Evolutionary conservation across 1,140 invertebrate species (phyloP).

Genomic region (Coboldia fuscipes): DNA sequence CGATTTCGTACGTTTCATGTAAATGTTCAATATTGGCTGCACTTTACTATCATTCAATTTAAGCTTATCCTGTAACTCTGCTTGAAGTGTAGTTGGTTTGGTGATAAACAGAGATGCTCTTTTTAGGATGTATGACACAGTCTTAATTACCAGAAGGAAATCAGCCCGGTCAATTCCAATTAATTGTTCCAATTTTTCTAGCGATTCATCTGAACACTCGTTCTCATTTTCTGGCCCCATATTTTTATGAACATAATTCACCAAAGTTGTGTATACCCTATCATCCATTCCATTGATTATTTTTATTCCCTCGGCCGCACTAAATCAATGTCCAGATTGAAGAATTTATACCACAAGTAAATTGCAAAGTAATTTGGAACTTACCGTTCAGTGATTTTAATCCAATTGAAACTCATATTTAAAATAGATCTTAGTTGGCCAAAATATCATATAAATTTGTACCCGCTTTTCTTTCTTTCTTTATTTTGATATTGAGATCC

Average conservation of each 20-base stretch:
- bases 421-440: no score
- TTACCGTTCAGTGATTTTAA: constrained; percentile 20
- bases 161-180: constrained; percentile 16
- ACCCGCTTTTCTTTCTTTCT: no score
- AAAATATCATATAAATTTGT: no score
- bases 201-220: not conserved
- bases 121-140: constrained; percentile 18
- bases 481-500: no score
- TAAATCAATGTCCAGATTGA: no score
- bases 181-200: constrained; percentile 11
- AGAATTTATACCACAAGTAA: not conserved
- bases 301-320: constrained; percentile 20
- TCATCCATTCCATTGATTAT: constrained; percentile 19
- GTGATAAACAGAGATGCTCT: constrained; percentile 20
- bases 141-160: constrained; percentile 18
- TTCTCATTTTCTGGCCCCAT: constrained; percentile 11
- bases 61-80: constrained; percentile 16
- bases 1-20: constrained; percentile 17
- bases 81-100: constrained; percentile 16
- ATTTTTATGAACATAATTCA: constrained; percentile 19
- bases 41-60: constrained; percentile 17
- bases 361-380: not conserved
- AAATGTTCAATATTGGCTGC: constrained; percentile 17
- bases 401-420: constrained; percentile 19
- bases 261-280: constrained; percentile 16